Evolutionary conservation across 2,888 invertebrate species (phyloP).

Genomic region (Sclerodermus sp.): DNA sequence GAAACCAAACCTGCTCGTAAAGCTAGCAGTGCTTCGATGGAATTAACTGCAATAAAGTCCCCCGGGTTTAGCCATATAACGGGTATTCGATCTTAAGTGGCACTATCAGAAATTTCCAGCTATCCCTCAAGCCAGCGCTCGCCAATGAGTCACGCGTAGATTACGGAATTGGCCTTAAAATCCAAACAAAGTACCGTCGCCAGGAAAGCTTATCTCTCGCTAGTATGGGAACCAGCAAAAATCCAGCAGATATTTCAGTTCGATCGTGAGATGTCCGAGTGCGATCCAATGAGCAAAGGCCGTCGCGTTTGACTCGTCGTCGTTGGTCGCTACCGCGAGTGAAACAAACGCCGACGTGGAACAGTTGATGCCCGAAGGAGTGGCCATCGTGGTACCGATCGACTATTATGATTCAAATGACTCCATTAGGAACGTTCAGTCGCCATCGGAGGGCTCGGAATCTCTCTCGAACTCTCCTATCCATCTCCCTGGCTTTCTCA

Average conservation of each 20-base stretch:
- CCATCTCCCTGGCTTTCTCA: conserved; percentile 17
- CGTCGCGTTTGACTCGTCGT: too few relatives aligned
- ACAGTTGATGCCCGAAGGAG: neutral
- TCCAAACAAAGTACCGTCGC: neutral
- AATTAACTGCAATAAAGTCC: conserved; percentile 34
- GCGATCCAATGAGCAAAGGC: too few relatives aligned
- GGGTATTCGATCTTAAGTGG: conserved; percentile 4
- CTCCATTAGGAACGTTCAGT: conserved; percentile 34
- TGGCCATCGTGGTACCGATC: conserved; percentile 28
- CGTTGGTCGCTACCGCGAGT: too few relatives aligned
- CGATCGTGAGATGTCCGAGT: too few relatives aligned
- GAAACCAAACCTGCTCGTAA: conserved; percentile 19
- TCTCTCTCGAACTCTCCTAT: conserved; percentile 9
- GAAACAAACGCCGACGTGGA: too few relatives aligned
- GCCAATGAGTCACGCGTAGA: conserved; percentile 18
- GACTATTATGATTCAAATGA: conserved; percentile 37
- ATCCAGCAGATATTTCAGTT: too few relatives aligned
- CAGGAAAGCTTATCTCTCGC: neutral
- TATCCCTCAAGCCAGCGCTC: neutral
- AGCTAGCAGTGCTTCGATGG: conserved; percentile 17
- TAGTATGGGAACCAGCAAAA: too few relatives aligned
- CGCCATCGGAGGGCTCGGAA: conserved; percentile 28
- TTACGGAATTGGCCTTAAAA: neutral
- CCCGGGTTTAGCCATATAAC: conserved; percentile 7
- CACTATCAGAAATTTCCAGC: neutral